Evolutionary conservation across 2,888 invertebrate species (phyloP).

Genomic region (Drosophila mettleri): DNA sequence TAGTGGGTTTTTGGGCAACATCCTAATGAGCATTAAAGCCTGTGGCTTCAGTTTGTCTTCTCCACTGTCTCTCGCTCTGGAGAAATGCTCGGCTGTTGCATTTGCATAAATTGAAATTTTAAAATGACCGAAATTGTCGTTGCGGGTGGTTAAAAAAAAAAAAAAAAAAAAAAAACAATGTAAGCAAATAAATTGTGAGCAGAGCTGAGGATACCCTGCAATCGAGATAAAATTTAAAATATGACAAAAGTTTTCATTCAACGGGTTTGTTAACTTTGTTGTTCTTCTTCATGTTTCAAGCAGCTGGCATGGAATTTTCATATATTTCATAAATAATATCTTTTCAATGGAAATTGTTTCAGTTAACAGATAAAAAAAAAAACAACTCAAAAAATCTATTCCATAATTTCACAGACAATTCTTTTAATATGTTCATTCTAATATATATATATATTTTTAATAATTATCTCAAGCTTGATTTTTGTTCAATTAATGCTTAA

Average conservation of each 20-base stretch:
- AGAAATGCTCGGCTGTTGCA: conserved; percentile 52
- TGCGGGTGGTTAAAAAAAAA: conserved; percentile 22
- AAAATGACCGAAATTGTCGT: conserved; percentile 40
- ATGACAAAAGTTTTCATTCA: neutral
- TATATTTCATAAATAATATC: too few relatives aligned
- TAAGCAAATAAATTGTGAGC: neutral
- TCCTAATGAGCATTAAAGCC: conserved; percentile 75
- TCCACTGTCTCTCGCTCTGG: neutral
- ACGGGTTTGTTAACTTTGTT: neutral
- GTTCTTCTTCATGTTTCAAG: too few relatives aligned
- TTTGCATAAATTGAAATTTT: conserved; percentile 73
- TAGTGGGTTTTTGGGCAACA: conserved; percentile 6
- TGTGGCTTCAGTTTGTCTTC: conserved; percentile 30
- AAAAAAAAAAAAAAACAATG: conserved; percentile 12
- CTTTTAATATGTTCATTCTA: too few relatives aligned
- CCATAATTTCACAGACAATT: too few relatives aligned
- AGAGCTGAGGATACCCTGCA: conserved; percentile 1
- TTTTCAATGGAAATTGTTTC: too few relatives aligned
- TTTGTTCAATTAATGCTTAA: neutral
- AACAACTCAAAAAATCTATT: too few relatives aligned
- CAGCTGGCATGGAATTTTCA: too few relatives aligned
- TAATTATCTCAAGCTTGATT: neutral
- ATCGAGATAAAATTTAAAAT: neutral
- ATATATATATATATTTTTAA: too few relatives aligned
- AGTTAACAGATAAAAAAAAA: too few relatives aligned